Evolutionary conservation across 2,113 vertebrate species (phyloP).

Genomic region (Myocastor coypus): DNA sequence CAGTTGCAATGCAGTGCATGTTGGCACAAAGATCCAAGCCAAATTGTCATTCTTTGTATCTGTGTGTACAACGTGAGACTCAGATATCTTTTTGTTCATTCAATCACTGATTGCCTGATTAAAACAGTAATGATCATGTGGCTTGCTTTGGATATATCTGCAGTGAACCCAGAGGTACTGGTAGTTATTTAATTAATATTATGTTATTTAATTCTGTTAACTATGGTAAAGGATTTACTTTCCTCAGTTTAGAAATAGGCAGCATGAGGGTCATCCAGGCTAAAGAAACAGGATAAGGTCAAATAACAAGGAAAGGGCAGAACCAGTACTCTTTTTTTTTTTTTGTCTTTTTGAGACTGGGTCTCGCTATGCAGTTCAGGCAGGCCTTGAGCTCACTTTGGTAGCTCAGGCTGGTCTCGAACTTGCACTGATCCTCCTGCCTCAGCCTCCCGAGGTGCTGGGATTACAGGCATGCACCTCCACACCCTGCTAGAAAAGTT

Average conservation of each 20-base stretch:
- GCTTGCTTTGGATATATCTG: not conserved
- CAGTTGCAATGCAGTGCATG: not conserved
- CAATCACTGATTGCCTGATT: not conserved
- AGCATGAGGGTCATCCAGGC: not conserved
- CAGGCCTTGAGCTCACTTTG: too few relatives aligned
- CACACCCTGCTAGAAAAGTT: too few relatives aligned
- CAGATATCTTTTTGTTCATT: not conserved
- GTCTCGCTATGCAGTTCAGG: too few relatives aligned
- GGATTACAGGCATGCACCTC: too few relatives aligned
- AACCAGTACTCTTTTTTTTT: not conserved
- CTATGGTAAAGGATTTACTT: conserved; percentile 36
- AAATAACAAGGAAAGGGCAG: not conserved
- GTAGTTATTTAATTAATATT: not conserved
- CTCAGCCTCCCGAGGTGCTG: too few relatives aligned
- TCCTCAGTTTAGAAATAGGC: not conserved
- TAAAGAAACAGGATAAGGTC: conserved; percentile 37
- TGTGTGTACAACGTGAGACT: not conserved
- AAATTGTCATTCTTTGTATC: not conserved
- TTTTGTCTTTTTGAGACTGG: too few relatives aligned
- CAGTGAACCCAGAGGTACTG: not conserved
- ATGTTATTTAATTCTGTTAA: not conserved
- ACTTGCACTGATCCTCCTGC: too few relatives aligned
- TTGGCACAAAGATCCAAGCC: not conserved
- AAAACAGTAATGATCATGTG: not conserved
- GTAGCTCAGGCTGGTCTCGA: too few relatives aligned